Evolutionary conservation across 2,888 invertebrate species (phyloP).

Genomic region (Limnephilus lunatus): DNA sequence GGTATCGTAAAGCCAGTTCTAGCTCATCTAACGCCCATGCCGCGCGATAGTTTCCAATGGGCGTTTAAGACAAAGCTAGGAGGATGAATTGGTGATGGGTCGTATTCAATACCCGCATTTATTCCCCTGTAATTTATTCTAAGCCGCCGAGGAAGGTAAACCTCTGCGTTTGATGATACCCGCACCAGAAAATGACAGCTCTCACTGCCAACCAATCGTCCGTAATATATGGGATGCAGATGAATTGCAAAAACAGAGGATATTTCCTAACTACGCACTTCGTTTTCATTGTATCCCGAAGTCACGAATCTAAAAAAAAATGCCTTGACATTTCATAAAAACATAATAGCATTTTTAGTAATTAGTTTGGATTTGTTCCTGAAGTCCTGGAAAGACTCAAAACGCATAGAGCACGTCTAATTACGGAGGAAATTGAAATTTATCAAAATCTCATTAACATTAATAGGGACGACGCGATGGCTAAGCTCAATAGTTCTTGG

Average conservation of each 20-base stretch:
- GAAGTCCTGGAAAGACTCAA: no score
- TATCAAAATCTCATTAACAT: no score
- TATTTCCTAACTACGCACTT: neutral
- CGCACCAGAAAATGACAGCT: neutral
- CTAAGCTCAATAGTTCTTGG: no score
- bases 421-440: no score
- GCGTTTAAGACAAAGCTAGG: constrained; percentile 5
- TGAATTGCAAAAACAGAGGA: neutral
- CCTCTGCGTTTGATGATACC: constrained; percentile 16
- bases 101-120: constrained; percentile 37
- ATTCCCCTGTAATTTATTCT: constrained; percentile 32
- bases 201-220: no score
- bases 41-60: neutral
- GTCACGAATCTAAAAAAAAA: no score
- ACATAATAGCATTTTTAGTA: no score
- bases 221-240: neutral
- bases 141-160: constrained; percentile 2
- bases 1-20: neutral
- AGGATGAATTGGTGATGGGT: neutral
- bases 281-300: neutral
- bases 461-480: no score
- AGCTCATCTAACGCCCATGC: neutral
- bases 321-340: no score
- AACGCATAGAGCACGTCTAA: no score
- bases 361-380: no score